Conservation (phyloP, 2,113 vertebrate genomes). For the Thermophis baileyi region DNA sequence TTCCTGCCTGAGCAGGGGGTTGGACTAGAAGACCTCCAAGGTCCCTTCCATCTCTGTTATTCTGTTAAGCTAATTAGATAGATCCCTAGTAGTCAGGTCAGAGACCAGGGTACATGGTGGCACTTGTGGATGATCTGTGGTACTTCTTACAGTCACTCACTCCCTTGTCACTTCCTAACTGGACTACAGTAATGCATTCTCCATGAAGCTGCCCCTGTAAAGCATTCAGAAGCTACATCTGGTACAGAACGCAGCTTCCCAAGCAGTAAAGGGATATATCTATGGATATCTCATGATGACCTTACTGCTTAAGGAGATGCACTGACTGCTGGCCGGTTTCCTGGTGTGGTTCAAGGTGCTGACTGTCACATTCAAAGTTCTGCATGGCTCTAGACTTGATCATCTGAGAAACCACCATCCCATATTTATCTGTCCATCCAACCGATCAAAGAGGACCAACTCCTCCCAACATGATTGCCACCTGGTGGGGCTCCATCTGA, state of each 20-base stretch:
- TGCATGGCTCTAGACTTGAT: background rate
- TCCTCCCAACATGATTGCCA: background rate
- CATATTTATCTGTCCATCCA: background rate
- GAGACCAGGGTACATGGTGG: background rate
- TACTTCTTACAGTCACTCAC: background rate
- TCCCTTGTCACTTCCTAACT: background rate
- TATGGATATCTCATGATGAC: background rate
- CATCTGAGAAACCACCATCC: background rate
- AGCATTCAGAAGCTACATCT: background rate
- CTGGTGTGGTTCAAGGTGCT: background rate
- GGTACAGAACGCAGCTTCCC: background rate
- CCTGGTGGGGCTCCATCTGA: background rate
- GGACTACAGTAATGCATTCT: background rate
- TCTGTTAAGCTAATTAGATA: background rate
- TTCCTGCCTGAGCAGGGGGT: too few relatives aligned
- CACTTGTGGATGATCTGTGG: background rate
- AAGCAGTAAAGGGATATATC: background rate
- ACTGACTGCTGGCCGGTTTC: background rate
- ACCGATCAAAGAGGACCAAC: background rate
- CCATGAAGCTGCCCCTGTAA: background rate
- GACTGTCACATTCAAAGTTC: background rate
- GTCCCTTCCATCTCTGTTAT: background rate
- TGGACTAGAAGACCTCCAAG: background rate
- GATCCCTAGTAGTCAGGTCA: background rate
- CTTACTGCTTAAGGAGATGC: background rate